Conservation (phyloP, 2,797 vertebrate genomes). For the Spheniscus humboldti region DNA sequence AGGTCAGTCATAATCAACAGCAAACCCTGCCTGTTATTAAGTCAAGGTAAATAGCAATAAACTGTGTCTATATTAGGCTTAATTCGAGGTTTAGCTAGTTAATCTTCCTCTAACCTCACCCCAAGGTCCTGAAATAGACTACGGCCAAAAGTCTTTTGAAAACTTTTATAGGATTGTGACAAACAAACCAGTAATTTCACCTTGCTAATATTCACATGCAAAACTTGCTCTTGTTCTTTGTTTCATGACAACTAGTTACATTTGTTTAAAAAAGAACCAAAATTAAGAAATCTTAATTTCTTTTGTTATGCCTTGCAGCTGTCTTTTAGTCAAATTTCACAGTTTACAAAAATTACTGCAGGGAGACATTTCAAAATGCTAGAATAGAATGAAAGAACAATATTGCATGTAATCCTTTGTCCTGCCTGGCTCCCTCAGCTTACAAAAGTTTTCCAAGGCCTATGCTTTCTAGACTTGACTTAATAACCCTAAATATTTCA, state of each 20-base stretch:
- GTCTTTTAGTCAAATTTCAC: not conserved
- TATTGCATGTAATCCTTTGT: not conserved
- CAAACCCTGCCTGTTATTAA: not conserved
- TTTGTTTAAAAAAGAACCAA: not conserved
- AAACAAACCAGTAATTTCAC: not conserved
- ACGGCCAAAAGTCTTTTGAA: not conserved
- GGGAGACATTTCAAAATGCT: not conserved
- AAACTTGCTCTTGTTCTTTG: not conserved
- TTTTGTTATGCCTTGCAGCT: not conserved
- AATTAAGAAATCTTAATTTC: not conserved
- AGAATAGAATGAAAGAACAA: not conserved
- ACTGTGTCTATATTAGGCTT: not conserved
- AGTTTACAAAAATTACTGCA: not conserved
- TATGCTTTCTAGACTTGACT: slow-evolving; percentile 24
- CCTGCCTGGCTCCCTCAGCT: not conserved
- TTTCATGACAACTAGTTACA: not conserved
- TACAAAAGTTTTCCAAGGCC: not conserved
- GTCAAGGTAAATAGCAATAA: slow-evolving; percentile 29
- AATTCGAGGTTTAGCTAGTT: slow-evolving; percentile 10
- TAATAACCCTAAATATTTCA: slow-evolving; percentile 19
- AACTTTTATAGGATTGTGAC: not conserved
- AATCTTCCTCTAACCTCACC: not conserved
- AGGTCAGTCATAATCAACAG: not conserved
- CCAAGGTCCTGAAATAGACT: not conserved
- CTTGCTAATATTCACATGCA: not conserved